Evolutionary conservation across 2,113 vertebrate species (phyloP).

Genomic region (Stigmatopora nigra): DNA sequence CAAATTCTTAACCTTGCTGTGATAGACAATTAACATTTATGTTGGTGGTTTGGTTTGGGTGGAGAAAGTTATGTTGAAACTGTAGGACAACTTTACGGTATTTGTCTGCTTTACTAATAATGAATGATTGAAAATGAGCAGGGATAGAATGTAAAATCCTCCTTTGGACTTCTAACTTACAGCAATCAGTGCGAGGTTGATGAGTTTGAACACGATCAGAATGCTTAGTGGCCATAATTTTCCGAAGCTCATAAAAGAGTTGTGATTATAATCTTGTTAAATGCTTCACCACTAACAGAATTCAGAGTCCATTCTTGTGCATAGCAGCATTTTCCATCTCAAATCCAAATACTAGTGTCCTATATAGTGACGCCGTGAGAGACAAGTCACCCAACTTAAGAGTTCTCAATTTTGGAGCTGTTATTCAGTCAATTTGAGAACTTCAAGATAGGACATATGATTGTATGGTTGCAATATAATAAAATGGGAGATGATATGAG

Average conservation of each 20-base stretch:
- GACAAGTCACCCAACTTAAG: no score
- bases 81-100: constrained; percentile 50
- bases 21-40: constrained; percentile 48
- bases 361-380: background rate
- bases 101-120: constrained; percentile 27
- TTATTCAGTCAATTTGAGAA: no score
- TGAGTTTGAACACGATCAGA: constrained; percentile 33
- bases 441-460: no score
- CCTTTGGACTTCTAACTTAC: constrained; percentile 12
- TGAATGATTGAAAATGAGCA: constrained; percentile 6
- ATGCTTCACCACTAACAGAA: constrained; percentile 17
- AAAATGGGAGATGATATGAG: no score
- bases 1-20: background rate
- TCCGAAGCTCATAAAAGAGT: constrained; percentile 11
- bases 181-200: constrained; percentile 32
- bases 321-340: constrained; percentile 20
- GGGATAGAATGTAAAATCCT: constrained; percentile 24
- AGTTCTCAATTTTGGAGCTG: no score
- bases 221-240: constrained; percentile 17
- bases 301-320: constrained; percentile 46
- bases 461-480: no score
- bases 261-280: constrained; percentile 43
- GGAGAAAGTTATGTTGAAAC: constrained; percentile 52
- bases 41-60: constrained; percentile 12
- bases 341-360: background rate